Evolutionary conservation across 2,797 vertebrate genomes (phyloP), one percentile per base, ranked within the genome.

Genomic region (Limosa lapponica): DNA sequence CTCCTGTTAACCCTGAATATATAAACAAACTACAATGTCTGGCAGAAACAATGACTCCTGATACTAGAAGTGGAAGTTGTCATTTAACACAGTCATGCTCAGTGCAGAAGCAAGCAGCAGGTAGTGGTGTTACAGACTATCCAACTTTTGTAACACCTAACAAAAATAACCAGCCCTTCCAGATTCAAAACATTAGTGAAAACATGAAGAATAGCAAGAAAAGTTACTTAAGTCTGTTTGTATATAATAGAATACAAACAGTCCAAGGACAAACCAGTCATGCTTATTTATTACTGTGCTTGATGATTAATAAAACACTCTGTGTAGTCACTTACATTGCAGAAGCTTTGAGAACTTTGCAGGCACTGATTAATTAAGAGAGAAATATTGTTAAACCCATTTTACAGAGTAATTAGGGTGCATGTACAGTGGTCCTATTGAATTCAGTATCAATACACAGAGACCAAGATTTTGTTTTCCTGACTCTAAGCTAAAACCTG

Each of bases 371-470:
- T 88, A 88, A 91, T 95, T 81, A 87, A 74, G 37, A 61, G 30
- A 90, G 81, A 82, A 95, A 74, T 94, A 81, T n/a, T 84, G 32
- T 77, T 92, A 89, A 89, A 80, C 10, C 34, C n/a, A 39, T 95
- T 95, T 87, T 89, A 58, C 59, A n/a, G 64, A 46, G 66, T 57
- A 75, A 79, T 79, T 79, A 73, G 64, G 19, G 32, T 84, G 17
- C 55, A 20, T 12, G 16, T 82, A 36, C 3, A 4, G 64, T 89
- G 67, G 80, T 90, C 71, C 48, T 85, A 4, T 61, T 94, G 67
- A 94, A 74, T 73, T 71, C 37, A 43, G 22, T 71, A 61, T 84
- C 70, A 80, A 16, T 90, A 77, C 25, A 62, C 16, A 52, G 67
- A 75, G 44, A 65, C 22, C 41, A 88, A 71, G 48, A 27, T 84